Percentiles rank a stretch among this genome's conserved stretches.
These are phyloP conservation scores for Argyrosomus regius DNA, from an alignment of 2,797 vertebrate genomes.

Conservation along the genomic window DNA sequence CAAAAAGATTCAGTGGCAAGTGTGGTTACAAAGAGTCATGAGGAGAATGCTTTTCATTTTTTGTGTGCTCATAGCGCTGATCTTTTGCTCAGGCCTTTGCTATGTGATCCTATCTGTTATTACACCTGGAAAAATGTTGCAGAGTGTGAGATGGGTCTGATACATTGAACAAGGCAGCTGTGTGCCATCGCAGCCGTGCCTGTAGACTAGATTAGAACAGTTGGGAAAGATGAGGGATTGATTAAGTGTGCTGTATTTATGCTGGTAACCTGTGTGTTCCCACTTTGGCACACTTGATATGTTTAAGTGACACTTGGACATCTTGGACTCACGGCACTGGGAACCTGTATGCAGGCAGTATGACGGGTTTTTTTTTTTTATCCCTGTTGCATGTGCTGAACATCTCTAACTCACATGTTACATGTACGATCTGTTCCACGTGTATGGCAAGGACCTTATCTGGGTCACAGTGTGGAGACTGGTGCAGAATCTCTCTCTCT, in stretches of 20 bases:
- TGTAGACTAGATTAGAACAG: conserved; percentile 38
- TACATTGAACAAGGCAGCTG: conserved; percentile 60
- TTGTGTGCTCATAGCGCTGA: conserved; percentile 45
- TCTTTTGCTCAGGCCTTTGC: conserved; percentile 58
- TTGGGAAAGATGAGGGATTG: conserved; percentile 38
- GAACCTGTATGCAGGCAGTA: conserved; percentile 3
- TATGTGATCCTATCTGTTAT: conserved; percentile 66
- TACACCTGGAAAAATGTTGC: conserved; percentile 64
- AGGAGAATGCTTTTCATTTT: conserved; percentile 56
- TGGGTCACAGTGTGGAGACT: conserved; percentile 65
- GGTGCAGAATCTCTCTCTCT: conserved; percentile 28
- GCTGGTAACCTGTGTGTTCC: conserved; percentile 40
- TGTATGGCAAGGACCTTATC: conserved; percentile 48
- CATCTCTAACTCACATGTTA: conserved; percentile 49
- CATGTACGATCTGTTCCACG: conserved; percentile 47
- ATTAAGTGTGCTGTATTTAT: conserved; percentile 33
- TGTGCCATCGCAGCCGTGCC: conserved; percentile 56
- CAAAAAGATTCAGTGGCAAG: conserved; percentile 53
- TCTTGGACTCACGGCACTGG: not conserved
- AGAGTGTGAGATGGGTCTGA: conserved; percentile 54
- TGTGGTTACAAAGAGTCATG: conserved; percentile 58
- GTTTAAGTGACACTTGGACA: conserved; percentile 10
- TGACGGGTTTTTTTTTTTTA: not conserved
- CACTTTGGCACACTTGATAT: conserved; percentile 20
- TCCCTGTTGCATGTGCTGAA: conserved; percentile 39